phyloP scores from a whole-genome alignment of 2,113 vertebrate species.

The Python bivittatus region DNA sequence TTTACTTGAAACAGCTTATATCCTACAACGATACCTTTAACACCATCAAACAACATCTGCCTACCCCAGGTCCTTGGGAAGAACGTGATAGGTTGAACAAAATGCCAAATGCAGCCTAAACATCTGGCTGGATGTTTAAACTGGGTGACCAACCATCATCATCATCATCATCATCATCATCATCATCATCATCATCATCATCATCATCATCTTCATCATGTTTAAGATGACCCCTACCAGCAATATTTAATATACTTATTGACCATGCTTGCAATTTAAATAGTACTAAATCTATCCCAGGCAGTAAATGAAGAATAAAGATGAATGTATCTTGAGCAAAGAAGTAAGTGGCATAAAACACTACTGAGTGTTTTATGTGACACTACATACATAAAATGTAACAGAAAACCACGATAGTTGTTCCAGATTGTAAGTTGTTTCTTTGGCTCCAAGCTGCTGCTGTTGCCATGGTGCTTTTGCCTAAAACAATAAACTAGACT shows the following conservation, averaged over 20 bases:
- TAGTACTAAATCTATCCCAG: conserved; percentile 1
- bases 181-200: no score
- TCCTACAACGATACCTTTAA: no score
- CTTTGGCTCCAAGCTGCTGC: no score
- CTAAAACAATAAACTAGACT: neutral
- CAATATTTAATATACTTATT: neutral
- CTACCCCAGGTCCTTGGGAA: no score
- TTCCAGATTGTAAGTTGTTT: no score
- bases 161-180: no score
- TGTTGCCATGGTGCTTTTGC: neutral
- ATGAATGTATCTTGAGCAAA: neutral
- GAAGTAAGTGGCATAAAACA: neutral
- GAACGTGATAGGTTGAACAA: no score
- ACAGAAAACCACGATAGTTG: no score
- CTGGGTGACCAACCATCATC: neutral
- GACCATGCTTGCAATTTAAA: neutral
- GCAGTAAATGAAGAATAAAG: neutral
- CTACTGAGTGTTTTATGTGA: no score
- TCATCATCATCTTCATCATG: no score
- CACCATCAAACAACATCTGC: no score
- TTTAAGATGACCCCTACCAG: neutral
- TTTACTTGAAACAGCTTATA: no score
- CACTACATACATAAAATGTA: neutral
- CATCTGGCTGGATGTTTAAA: neutral
- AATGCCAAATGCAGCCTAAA: neutral